Evolutionary conservation across 2,888 invertebrate species (phyloP).

Genomic region (Tinea trinotella): DNA sequence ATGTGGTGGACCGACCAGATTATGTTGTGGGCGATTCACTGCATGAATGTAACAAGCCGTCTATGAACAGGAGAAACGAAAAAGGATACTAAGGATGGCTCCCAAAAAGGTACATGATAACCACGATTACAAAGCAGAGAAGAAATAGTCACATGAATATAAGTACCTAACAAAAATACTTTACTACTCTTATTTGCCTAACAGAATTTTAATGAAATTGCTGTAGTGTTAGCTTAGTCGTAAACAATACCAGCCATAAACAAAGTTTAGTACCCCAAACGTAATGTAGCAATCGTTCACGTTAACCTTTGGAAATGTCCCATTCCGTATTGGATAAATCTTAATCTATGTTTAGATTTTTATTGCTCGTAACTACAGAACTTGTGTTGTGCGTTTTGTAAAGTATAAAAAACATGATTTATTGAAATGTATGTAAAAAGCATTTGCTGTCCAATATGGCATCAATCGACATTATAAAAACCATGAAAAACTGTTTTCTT

Average conservation of each 20-base stretch:
- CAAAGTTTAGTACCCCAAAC: neutral
- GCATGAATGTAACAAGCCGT: no score
- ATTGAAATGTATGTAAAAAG: neutral
- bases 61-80: no score
- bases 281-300: neutral
- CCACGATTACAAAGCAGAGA: no score
- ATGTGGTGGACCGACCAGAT: no score
- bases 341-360: neutral
- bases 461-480: no score
- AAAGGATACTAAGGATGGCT: no score
- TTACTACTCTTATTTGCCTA: neutral
- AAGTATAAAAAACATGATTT: neutral
- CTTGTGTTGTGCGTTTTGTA: neutral
- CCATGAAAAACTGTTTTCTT: no score
- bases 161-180: neutral
- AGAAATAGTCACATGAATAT: neutral
- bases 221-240: neutral
- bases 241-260: neutral
- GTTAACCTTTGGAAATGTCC: neutral
- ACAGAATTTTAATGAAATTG: neutral
- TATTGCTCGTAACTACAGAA: neutral
- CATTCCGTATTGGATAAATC: slow-evolving; percentile 7
- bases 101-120: no score
- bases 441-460: no score
- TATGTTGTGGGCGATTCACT: no score